Evolutionary conservation across 2,113 vertebrate species (phyloP).

Genomic region (Zapornia atra): DNA sequence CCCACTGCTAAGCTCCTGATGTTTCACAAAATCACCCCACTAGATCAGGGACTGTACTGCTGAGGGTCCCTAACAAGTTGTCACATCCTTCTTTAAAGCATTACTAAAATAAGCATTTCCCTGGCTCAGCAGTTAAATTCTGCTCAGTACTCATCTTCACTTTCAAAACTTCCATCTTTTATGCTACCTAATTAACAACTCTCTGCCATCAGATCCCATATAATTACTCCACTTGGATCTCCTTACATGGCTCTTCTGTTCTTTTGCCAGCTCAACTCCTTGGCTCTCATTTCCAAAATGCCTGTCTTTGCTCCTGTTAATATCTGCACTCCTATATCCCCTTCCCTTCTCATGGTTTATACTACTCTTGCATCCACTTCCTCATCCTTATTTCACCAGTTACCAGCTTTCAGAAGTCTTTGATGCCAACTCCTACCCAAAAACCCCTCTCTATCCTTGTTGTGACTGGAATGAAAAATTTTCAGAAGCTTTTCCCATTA

Average conservation of each 20-base stretch:
- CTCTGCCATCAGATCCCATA: conserved; percentile 39
- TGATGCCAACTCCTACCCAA: not conserved
- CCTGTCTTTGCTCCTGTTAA: conserved; percentile 14
- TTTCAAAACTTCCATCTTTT: conserved; percentile 6
- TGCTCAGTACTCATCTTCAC: not conserved
- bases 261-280: conserved; percentile 21
- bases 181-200: conserved; percentile 19
- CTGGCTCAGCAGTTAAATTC: not conserved
- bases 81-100: not conserved
- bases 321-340: not conserved
- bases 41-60: not conserved
- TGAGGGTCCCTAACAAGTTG: not conserved
- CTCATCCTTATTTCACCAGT: not conserved
- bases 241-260: not conserved
- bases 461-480: not conserved
- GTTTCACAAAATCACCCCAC: not conserved
- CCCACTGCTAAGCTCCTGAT: not conserved
- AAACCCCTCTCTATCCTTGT: not conserved
- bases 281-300: conserved; percentile 28
- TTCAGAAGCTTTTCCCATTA: conserved; percentile 43
- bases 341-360: not conserved
- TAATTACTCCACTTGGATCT: conserved; percentile 42
- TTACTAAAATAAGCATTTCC: not conserved
- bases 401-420: not conserved
- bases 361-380: not conserved